Evolutionary conservation across 2,113 vertebrate genomes (phyloP).

Genomic region (Nerophis ophidion): DNA sequence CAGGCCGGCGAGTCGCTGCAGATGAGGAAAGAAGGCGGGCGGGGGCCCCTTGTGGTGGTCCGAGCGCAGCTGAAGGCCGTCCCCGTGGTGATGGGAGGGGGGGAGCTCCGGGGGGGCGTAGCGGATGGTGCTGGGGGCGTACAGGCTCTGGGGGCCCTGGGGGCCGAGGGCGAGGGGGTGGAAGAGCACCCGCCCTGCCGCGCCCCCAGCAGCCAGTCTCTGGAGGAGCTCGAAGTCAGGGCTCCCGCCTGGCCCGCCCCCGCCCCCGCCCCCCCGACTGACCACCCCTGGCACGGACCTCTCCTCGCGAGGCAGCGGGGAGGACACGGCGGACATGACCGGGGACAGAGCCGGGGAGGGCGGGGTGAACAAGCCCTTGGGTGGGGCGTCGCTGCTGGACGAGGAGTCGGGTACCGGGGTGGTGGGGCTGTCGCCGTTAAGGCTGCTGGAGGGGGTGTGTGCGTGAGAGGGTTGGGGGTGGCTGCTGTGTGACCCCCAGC

Average conservation of each 20-base stretch:
- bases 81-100: conserved; percentile 58
- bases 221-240: conserved; percentile 79
- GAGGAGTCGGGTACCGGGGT: conserved; percentile 71
- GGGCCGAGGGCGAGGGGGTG: conserved; percentile 74
- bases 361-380: conserved; percentile 66
- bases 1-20: conserved; percentile 78
- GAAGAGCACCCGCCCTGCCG: conserved; percentile 75
- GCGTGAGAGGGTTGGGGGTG: conserved; percentile 49
- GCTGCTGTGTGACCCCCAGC: conserved; percentile 59
- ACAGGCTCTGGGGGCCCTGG: conserved; percentile 78
- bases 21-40: conserved; percentile 79
- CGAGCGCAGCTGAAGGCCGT: conserved; percentile 62
- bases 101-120: conserved; percentile 82
- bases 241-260: conserved; percentile 1
- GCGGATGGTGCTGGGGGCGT: conserved; percentile 82
- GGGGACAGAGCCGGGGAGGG: conserved; percentile 70
- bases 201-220: conserved; percentile 73
- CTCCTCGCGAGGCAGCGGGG: conserved; percentile 70
- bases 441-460: conserved; percentile 63
- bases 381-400: conserved; percentile 60
- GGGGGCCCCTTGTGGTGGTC: conserved; percentile 72
- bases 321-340: conserved; percentile 66
- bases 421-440: conserved; percentile 66
- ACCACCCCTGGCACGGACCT: conserved; percentile 37
- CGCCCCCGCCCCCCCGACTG: conserved; percentile 28